Base-by-base conservation (phyloP, 1,140 invertebrate genomes). In the Saxidomus purpurata region DNA sequence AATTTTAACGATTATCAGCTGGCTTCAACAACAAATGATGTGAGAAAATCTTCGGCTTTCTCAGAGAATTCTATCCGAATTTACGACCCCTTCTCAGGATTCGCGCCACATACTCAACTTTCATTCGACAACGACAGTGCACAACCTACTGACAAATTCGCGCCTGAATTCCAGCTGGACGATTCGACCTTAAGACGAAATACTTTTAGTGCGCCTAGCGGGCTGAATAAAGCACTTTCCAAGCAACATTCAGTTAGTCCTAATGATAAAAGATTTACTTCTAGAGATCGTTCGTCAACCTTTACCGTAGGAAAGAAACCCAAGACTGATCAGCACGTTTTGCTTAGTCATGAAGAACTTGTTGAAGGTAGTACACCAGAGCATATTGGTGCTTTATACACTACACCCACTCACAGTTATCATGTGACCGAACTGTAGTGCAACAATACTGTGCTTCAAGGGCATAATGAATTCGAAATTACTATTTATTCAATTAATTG, bases 1-100 rank as follows among this genome's bases (percentile, higher is more conserved):
- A 79, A 79, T 25, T 79, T 79, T 49, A 36, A 6, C 11, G 76
- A 79, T 52, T 79, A 59, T 25, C 76, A 79, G 28, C 22, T 79
- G 28, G 76, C 76, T 3, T 49, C 74, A 25, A 2, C 76, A 34
- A 52, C 76, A 1, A 36, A 31, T 17, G 19, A 36, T 13, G 55
- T 9, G 13, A 31, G 43, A 3, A 79, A 79, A 22, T 52, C 76
- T 0, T 79, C 76, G 0, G 49, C 0, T 6, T 79, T 52, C 19
- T 55, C 76, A 1, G 76, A 79, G 15, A 17, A 52, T 17, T 79
- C 76, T 36, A 36, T 79, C 15, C 43, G 55, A 6, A 25, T 79
- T 6, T 47, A 40, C 8, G 76, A 79, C 47, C 76, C 47, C 3
- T 79, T 52, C 25, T 59, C 76, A 6, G 3, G 34, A 6, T n/a